Evolutionary conservation across 1,140 invertebrate species (phyloP).

Genomic region (Zaprionus kolodkinae): DNA sequence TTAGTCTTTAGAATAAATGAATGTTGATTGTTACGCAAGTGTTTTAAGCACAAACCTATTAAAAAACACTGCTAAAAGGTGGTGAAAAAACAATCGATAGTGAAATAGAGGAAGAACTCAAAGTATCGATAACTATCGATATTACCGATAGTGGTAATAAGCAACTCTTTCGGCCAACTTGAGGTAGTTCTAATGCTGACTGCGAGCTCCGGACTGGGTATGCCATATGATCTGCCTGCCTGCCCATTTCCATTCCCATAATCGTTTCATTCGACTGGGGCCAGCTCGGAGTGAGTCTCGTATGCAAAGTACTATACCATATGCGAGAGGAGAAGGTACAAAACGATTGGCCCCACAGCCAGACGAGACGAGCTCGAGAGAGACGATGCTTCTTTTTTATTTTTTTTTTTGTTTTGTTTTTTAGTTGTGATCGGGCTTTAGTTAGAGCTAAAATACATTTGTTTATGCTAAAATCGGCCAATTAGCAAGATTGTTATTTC

Average conservation of each 20-base stretch:
- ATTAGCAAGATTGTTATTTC: conserved; percentile 84
- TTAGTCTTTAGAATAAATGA: too few relatives aligned
- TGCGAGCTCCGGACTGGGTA: too few relatives aligned
- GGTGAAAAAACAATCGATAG: too few relatives aligned
- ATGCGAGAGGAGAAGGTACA: conserved; percentile 54
- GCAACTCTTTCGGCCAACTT: not conserved
- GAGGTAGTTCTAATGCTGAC: not conserved
- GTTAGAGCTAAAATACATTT: conserved; percentile 84
- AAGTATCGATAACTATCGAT: too few relatives aligned
- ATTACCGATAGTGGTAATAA: too few relatives aligned
- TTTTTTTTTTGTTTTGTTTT: conserved; percentile 15
- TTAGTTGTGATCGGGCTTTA: conserved; percentile 46
- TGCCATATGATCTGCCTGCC: not conserved
- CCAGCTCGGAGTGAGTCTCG: conserved; percentile 6
- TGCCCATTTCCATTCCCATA: conserved; percentile 26
- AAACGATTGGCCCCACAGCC: conserved; percentile 58
- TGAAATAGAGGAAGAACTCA: too few relatives aligned
- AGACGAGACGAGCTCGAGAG: not conserved
- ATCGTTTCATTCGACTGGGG: conserved; percentile 7
- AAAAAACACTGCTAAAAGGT: too few relatives aligned
- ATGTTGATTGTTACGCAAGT: too few relatives aligned
- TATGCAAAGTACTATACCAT: conserved; percentile 57
- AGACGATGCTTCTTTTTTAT: conserved; percentile 13
- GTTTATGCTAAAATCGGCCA: conserved; percentile 84
- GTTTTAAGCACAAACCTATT: too few relatives aligned